phyloP scores from a whole-genome alignment of 2,797 vertebrate species.

The Coccyzus lansbergi region DNA sequence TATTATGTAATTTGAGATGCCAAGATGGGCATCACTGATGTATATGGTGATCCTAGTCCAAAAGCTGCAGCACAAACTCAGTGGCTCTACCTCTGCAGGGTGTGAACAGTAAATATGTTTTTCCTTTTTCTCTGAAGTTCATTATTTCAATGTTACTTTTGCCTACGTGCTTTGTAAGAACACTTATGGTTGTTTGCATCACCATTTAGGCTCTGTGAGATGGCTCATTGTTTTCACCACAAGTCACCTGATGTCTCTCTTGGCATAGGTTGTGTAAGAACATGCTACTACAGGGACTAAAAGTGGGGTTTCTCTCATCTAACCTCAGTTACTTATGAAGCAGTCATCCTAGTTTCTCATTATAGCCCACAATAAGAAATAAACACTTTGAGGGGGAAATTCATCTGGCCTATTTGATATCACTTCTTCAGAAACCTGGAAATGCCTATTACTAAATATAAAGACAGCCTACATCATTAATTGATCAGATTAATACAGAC shows the following conservation, averaged over 20 bases:
- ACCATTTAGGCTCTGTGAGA: neutral
- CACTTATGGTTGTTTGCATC: neutral
- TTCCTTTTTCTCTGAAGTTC: neutral
- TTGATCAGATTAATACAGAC: neutral
- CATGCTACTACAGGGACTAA: neutral
- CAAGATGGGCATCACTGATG: neutral
- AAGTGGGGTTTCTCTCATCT: neutral
- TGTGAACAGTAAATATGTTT: neutral
- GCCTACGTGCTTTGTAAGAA: neutral
- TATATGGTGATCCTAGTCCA: neutral
- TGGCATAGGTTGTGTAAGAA: neutral
- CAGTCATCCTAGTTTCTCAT: neutral
- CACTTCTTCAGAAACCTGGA: neutral
- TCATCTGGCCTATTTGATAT: neutral
- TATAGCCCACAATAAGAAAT: neutral
- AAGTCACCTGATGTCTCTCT: neutral
- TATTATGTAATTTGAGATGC: neutral
- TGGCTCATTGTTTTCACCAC: neutral
- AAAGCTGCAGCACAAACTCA: neutral
- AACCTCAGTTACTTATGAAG: neutral
- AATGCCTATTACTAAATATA: neutral
- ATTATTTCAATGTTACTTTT: neutral
- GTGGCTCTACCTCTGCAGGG: neutral
- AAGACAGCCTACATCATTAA: neutral
- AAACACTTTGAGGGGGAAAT: neutral